Percentiles rank a stretch among this genome's conserved stretches.
phyloP scores from a whole-genome alignment of 2,888 invertebrate species.

The Vesta saturnalis region DNA sequence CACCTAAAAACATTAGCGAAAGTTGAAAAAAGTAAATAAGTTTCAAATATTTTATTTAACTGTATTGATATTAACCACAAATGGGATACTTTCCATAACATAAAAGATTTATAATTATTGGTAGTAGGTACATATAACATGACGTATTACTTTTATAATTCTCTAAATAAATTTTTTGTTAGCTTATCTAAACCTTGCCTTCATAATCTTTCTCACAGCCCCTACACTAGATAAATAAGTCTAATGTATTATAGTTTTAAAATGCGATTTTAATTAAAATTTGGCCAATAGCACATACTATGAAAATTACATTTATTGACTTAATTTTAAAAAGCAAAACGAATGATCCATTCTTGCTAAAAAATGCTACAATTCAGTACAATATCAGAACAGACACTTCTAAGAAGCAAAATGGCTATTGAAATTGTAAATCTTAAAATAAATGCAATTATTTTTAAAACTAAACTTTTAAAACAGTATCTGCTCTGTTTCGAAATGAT shows the following conservation, averaged over 20 bases:
- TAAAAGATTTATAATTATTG: constrained; percentile 26
- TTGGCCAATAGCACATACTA: constrained; percentile 16
- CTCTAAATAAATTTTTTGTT: constrained; percentile 24
- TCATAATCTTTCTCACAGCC: constrained; percentile 42
- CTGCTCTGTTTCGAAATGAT: background rate
- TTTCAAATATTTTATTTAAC: constrained; percentile 34
- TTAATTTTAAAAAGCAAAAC: constrained; percentile 13
- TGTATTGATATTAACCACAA: constrained; percentile 28
- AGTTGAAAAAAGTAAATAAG: constrained; percentile 21
- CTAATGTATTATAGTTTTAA: constrained; percentile 30
- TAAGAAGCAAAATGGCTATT: background rate
- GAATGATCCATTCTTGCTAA: background rate
- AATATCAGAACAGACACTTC: constrained; percentile 2
- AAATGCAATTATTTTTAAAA: background rate
- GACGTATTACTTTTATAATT: constrained; percentile 30
- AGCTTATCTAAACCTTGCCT: constrained; percentile 30
- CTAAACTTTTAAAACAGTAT: background rate
- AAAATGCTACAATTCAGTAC: background rate
- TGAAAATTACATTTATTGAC: constrained; percentile 18
- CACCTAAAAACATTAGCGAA: constrained; percentile 46
- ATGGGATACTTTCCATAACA: constrained; percentile 23
- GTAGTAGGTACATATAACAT: constrained; percentile 35
- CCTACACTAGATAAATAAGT: constrained; percentile 42
- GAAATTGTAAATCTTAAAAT: background rate
- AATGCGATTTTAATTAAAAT: constrained; percentile 19